Evolutionary conservation across 2,888 invertebrate species (phyloP).

Genomic region (Agonopterix arenella): DNA sequence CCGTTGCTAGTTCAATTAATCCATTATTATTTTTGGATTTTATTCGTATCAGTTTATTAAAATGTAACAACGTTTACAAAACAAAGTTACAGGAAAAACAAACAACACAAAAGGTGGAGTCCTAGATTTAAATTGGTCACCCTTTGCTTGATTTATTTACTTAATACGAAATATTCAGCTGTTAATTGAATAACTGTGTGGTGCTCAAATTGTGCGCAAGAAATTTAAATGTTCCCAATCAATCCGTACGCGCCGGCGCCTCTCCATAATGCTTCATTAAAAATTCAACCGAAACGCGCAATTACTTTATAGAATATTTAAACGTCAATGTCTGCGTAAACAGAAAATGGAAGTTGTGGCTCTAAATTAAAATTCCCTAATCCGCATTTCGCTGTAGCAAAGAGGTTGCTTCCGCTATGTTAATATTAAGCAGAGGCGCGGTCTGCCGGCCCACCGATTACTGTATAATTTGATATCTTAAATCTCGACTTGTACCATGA

Average conservation of each 20-base stretch:
- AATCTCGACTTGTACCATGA: conserved; percentile 50
- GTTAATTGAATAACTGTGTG: conserved; percentile 57
- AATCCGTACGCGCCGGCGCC: conserved; percentile 39
- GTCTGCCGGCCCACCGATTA: conserved; percentile 55
- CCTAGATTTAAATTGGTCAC: conserved; percentile 17
- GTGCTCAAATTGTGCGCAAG: conserved; percentile 56
- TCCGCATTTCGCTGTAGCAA: conserved; percentile 51
- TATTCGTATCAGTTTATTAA: too few relatives aligned
- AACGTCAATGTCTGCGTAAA: conserved; percentile 59
- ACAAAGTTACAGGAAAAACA: too few relatives aligned
- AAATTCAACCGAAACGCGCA: conserved; percentile 64
- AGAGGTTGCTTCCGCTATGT: conserved; percentile 61
- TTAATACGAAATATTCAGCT: conserved; percentile 54
- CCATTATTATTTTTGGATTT: too few relatives aligned
- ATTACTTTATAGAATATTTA: conserved; percentile 70
- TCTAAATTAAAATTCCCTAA: conserved; percentile 63
- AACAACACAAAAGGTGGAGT: too few relatives aligned
- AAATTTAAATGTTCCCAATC: conserved; percentile 70
- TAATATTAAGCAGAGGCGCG: conserved; percentile 54
- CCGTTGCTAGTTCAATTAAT: too few relatives aligned
- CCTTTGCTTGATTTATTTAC: conserved; percentile 54
- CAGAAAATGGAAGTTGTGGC: conserved; percentile 55
- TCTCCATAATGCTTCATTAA: conserved; percentile 65
- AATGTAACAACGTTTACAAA: too few relatives aligned
- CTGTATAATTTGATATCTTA: conserved; percentile 69